Evolutionary conservation across 2,888 invertebrate genomes (phyloP).

Genomic region (Phyllotreta striolata): DNA sequence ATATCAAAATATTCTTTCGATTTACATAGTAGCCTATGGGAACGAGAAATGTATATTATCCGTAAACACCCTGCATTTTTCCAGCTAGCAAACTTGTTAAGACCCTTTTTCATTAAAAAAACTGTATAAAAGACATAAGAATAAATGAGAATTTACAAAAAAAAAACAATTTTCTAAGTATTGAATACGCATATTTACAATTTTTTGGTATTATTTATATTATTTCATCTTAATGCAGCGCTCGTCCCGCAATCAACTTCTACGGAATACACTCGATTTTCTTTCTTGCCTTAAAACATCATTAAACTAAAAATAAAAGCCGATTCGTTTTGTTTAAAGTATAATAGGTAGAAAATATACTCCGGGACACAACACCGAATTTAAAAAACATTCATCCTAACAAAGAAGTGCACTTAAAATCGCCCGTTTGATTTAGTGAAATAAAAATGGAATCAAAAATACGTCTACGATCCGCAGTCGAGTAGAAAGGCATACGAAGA

Average conservation of each 20-base stretch:
- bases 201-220: conserved; percentile 49
- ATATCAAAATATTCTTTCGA: too few relatives aligned
- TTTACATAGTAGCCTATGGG: too few relatives aligned
- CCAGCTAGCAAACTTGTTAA: too few relatives aligned
- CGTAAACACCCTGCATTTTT: too few relatives aligned
- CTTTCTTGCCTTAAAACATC: too few relatives aligned
- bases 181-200: conserved; percentile 44
- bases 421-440: conserved; percentile 40
- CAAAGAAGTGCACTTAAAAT: conserved; percentile 53
- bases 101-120: too few relatives aligned
- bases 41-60: too few relatives aligned
- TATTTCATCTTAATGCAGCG: conserved; percentile 22
- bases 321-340: too few relatives aligned
- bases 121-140: conserved; percentile 23
- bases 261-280: too few relatives aligned
- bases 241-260: too few relatives aligned
- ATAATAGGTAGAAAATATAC: too few relatives aligned
- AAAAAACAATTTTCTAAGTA: conserved; percentile 40
- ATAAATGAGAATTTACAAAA: conserved; percentile 47
- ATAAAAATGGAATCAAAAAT: conserved; percentile 34
- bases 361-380: conserved; percentile 18
- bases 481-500: conserved; percentile 22
- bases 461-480: conserved; percentile 28
- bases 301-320: too few relatives aligned
- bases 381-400: conserved; percentile 42